phyloP scores from a whole-genome alignment of 2,888 invertebrate species.

The Helleia helle region DNA sequence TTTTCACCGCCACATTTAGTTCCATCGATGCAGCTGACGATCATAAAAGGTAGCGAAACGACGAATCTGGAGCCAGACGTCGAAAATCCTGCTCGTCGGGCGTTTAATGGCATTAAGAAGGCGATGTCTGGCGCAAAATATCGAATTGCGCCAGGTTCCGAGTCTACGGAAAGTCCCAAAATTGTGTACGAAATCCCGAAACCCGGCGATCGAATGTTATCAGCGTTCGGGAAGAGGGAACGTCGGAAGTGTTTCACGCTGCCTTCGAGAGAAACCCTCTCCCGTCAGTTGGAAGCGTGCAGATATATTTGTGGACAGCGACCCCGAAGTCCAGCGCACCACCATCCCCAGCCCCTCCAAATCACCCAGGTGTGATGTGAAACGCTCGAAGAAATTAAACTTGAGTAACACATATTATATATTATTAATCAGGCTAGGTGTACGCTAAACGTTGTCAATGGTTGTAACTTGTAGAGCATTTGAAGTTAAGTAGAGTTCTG shows the following conservation, averaged over 20 bases:
- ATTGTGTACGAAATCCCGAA: constrained; percentile 58
- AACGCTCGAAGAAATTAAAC: background rate
- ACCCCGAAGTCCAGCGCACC: constrained; percentile 29
- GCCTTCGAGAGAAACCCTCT: constrained; percentile 42
- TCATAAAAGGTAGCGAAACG: constrained; percentile 43
- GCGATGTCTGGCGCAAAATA: constrained; percentile 53
- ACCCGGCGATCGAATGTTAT: constrained; percentile 59
- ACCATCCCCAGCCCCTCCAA: constrained; percentile 48
- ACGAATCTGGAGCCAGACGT: constrained; percentile 34
- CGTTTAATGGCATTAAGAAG: constrained; percentile 49
- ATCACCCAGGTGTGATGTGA: constrained; percentile 69
- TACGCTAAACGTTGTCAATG: constrained; percentile 18
- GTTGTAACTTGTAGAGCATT: constrained; percentile 47
- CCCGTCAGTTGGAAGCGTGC: constrained; percentile 35
- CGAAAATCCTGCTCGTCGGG: constrained; percentile 41
- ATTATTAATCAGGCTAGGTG: background rate
- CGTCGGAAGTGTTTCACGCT: constrained; percentile 42
- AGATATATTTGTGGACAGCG: constrained; percentile 36
- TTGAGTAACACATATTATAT: background rate
- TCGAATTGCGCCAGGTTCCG: constrained; percentile 48
- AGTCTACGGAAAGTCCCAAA: constrained; percentile 55
- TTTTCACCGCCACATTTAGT: constrained; percentile 24
- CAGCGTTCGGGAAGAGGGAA: constrained; percentile 55
- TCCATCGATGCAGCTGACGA: constrained; percentile 42
- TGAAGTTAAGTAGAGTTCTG: constrained; percentile 55